Percentiles rank a stretch among this genome's conserved stretches.
phyloP scores from a whole-genome alignment of 1,140 invertebrate genomes.

The Pemphigus obesinymphae region DNA sequence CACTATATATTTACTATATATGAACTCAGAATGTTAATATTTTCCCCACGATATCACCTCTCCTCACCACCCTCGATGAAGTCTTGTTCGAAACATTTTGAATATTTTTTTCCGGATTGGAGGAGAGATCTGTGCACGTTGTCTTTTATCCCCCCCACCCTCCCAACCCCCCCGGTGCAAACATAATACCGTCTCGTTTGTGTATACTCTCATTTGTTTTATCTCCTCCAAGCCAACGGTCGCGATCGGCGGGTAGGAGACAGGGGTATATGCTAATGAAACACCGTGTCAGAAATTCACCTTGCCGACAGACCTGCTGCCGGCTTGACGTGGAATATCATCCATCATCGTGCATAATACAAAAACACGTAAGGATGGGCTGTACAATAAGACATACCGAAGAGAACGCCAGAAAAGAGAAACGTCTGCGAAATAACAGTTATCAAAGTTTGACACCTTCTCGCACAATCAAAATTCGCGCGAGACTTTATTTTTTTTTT shows the following conservation, averaged over 20 bases:
- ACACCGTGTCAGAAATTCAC: slow-evolving; percentile 26
- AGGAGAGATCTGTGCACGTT: too few species aligned
- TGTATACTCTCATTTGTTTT: slow-evolving; percentile 27
- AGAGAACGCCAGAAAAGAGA: not conserved
- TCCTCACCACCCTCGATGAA: too few species aligned
- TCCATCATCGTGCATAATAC: slow-evolving; percentile 35
- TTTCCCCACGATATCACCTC: not conserved
- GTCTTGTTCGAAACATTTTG: slow-evolving; percentile 7
- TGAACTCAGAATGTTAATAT: not conserved
- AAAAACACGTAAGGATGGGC: not conserved
- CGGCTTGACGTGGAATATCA: slow-evolving; percentile 7
- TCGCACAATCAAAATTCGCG: not conserved
- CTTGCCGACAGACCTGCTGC: not conserved
- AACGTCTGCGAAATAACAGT: slow-evolving; percentile 4
- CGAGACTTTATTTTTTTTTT: not conserved
- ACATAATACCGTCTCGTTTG: slow-evolving; percentile 14
- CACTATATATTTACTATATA: not conserved
- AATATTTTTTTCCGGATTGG: not conserved
- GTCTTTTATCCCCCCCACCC: too few species aligned
- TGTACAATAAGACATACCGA: not conserved
- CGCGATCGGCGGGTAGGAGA: too few species aligned
- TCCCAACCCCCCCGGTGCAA: too few species aligned
- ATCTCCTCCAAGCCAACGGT: not conserved
- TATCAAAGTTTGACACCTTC: slow-evolving; percentile 17
- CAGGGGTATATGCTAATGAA: slow-evolving; percentile 26